phyloP scores from a whole-genome alignment of 2,888 invertebrate genomes.

The Apotomis betuletana region DNA sequence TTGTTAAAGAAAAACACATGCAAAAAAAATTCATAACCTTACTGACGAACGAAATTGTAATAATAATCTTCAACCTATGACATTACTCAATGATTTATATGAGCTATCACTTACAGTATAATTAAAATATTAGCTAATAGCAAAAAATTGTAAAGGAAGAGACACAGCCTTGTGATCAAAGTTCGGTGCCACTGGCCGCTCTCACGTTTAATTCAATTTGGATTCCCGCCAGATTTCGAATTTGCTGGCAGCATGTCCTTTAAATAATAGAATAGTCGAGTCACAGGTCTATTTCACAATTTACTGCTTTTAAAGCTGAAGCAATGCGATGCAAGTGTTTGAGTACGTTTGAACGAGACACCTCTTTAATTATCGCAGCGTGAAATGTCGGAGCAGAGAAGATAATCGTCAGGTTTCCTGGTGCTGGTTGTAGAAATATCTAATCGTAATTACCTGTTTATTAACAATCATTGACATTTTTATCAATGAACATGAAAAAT shows the following conservation, averaged over 20 bases:
- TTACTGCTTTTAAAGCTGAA: slow-evolving; percentile 43
- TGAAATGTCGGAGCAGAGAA: slow-evolving; percentile 19
- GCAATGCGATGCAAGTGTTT: slow-evolving; percentile 18
- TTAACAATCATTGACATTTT: no score
- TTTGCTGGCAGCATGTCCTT: slow-evolving; percentile 73
- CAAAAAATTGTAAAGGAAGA: slow-evolving; percentile 47
- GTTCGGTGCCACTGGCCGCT: slow-evolving; percentile 63
- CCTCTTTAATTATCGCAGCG: slow-evolving; percentile 26
- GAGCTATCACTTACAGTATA: slow-evolving; percentile 18
- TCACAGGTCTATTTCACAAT: slow-evolving; percentile 61
- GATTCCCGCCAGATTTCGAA: slow-evolving; percentile 75
- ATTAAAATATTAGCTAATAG: slow-evolving; percentile 32
- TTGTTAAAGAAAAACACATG: no score
- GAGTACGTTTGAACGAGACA: slow-evolving; percentile 27
- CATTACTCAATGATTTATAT: no score
- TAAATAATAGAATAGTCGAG: slow-evolving; percentile 75
- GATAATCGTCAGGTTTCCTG: slow-evolving; percentile 2
- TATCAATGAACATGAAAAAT: no score
- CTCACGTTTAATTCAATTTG: slow-evolving; percentile 80
- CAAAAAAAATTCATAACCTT: no score
- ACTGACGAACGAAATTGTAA: no score
- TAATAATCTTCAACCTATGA: no score
- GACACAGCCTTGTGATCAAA: slow-evolving; percentile 69
- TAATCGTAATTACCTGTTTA: no score
- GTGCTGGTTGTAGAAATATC: not conserved